Percentiles rank a stretch among this genome's conserved stretches.
Evolutionary conservation across 2,113 vertebrate species (phyloP).

Genomic region (Sebastes schlegelii): DNA sequence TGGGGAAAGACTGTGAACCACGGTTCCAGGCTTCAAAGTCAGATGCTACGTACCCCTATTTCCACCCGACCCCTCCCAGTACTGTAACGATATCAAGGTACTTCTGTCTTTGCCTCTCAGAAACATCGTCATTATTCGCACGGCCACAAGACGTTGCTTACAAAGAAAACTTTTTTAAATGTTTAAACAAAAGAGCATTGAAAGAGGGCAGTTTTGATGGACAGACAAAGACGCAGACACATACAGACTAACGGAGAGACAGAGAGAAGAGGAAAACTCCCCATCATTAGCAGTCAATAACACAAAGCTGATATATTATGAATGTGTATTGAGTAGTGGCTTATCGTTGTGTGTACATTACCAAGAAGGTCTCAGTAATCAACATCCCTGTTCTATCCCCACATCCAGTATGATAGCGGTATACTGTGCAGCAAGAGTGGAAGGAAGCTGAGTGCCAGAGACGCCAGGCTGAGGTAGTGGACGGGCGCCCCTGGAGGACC

Average conservation of each 20-base stretch:
- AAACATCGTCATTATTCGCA: neutral
- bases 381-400: neutral
- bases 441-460: conserved; percentile 25
- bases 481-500: conserved; percentile 38
- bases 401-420: conserved; percentile 7
- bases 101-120: too few species aligned
- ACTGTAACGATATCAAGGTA: neutral
- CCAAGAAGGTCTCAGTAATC: neutral
- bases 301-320: neutral
- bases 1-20: neutral
- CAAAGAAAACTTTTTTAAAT: neutral
- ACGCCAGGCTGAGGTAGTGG: conserved; percentile 35
- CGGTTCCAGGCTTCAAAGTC: too few species aligned
- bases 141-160: neutral
- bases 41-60: neutral
- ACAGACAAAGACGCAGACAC: neutral
- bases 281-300: neutral
- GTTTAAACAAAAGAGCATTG: neutral
- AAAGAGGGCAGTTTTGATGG: neutral
- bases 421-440: neutral
- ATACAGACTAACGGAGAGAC: neutral
- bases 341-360: neutral
- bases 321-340: neutral
- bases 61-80: neutral
- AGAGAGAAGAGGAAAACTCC: neutral